A percentile compares a stretch with the other conserved stretches of the same genome.
Conservation (phyloP, 1,140 invertebrate genomes). For the Pomacea maculata region DNA sequence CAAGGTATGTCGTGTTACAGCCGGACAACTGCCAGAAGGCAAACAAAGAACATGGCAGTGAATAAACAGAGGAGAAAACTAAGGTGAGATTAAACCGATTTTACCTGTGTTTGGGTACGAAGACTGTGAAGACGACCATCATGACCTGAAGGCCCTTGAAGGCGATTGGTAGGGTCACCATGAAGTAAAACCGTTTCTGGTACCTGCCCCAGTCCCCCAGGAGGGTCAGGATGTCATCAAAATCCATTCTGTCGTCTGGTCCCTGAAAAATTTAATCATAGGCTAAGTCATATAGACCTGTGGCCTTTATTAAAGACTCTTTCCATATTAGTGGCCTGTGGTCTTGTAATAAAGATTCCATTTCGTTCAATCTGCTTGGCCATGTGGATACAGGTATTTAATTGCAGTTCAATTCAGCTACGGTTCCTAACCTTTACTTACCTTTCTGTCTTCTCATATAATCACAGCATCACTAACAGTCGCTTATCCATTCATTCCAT, state of each 20-base stretch:
- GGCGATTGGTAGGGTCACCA: slow-evolving; percentile 12
- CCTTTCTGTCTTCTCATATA: too few species aligned
- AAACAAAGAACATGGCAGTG: too few species aligned
- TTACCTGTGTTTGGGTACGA: slow-evolving; percentile 29
- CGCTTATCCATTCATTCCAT: too few species aligned
- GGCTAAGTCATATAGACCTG: neutral
- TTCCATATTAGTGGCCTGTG: neutral
- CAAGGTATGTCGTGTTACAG: too few species aligned
- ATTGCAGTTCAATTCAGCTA: neutral
- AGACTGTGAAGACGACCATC: slow-evolving; percentile 26
- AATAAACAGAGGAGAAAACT: neutral
- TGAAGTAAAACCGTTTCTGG: slow-evolving; percentile 23
- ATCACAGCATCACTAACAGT: too few species aligned
- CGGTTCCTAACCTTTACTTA: neutral
- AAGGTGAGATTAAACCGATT: neutral
- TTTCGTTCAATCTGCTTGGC: neutral
- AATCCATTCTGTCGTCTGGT: slow-evolving; percentile 10
- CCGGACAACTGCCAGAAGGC: neutral
- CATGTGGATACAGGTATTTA: neutral
- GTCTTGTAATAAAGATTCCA: neutral
- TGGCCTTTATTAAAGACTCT: neutral
- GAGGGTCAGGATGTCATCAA: slow-evolving; percentile 10
- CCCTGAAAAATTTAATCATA: neutral
- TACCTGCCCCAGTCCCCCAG: slow-evolving; percentile 27
- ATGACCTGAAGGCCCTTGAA: slow-evolving; percentile 24